These are phyloP conservation scores for Macaca nemestrina DNA, from an alignment of 2,113 vertebrate genomes.

Conservation along the genomic window DNA sequence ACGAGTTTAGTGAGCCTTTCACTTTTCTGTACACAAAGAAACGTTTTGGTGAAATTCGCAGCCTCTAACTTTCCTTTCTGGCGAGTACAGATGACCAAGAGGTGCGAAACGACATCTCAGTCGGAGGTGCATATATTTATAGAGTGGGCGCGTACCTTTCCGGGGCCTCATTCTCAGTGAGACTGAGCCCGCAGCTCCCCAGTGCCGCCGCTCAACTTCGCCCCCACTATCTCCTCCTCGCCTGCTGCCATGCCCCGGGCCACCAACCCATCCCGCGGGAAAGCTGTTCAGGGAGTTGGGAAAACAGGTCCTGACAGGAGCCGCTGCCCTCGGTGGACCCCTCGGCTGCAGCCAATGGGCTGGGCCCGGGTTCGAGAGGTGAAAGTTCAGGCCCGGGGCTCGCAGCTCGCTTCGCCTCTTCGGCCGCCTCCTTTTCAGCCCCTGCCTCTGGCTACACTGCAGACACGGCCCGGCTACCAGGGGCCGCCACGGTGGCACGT, in stretches of 20 bases:
- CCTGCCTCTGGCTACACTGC: neutral
- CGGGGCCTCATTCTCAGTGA: neutral
- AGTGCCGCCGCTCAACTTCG: neutral
- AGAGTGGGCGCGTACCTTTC: neutral
- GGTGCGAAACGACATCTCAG: neutral
- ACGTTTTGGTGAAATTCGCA: slow-evolving; percentile 43
- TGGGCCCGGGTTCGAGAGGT: slow-evolving; percentile 83
- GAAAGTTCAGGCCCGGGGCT: slow-evolving; percentile 86
- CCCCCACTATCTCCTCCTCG: neutral
- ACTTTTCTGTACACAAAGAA: slow-evolving; percentile 36
- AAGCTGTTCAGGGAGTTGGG: neutral
- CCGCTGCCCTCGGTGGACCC: neutral
- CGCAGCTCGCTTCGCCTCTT: neutral
- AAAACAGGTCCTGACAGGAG: neutral
- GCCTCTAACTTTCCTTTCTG: neutral
- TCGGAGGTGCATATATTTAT: neutral
- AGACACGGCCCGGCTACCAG: slow-evolving; percentile 51
- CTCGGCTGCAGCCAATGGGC: slow-evolving; percentile 71
- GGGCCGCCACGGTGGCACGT: slow-evolving; percentile 71
- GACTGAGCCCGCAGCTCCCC: neutral
- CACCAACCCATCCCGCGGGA: neutral
- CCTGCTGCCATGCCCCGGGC: neutral
- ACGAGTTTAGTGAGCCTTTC: neutral
- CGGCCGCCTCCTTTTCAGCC: neutral
- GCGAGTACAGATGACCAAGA: neutral